Evolutionary conservation across 2,113 vertebrate species (phyloP).

Genomic region (Cyanocitta stelleri): DNA sequence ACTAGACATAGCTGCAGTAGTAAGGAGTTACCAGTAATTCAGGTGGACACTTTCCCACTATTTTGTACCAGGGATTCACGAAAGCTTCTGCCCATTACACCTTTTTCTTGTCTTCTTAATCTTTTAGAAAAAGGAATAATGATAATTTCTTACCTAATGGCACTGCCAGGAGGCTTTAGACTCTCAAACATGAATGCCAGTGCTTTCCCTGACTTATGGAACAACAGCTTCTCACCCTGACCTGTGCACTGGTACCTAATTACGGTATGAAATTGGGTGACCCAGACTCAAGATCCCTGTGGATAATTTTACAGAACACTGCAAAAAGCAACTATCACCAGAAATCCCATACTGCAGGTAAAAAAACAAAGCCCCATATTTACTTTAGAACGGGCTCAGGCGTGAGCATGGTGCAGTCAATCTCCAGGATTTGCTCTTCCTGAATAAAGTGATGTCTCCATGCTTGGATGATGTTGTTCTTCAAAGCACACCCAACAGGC

Average conservation of each 20-base stretch:
- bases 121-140: not conserved
- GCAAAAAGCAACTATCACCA: slow-evolving; percentile 38
- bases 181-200: not conserved
- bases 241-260: not conserved
- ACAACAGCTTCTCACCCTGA: not conserved
- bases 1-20: not conserved
- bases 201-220: not conserved
- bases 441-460: slow-evolving; percentile 99
- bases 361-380: not conserved
- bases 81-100: not conserved
- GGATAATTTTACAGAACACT: not conserved
- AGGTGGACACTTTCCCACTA: not conserved
- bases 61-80: not conserved
- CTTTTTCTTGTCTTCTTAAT: not conserved
- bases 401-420: slow-evolving; percentile 98
- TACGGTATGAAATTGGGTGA: not conserved
- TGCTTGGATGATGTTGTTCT: slow-evolving; percentile 94
- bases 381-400: slow-evolving; percentile 94
- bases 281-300: slow-evolving; percentile 64
- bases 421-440: slow-evolving; percentile 97
- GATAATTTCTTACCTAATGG: not conserved
- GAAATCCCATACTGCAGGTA: not conserved
- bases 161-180: not conserved
- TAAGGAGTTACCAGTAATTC: not conserved
- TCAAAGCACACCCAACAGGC: slow-evolving; percentile 94